phyloP scores from a whole-genome alignment of 2,113 vertebrate species.

The Caretta caretta region DNA sequence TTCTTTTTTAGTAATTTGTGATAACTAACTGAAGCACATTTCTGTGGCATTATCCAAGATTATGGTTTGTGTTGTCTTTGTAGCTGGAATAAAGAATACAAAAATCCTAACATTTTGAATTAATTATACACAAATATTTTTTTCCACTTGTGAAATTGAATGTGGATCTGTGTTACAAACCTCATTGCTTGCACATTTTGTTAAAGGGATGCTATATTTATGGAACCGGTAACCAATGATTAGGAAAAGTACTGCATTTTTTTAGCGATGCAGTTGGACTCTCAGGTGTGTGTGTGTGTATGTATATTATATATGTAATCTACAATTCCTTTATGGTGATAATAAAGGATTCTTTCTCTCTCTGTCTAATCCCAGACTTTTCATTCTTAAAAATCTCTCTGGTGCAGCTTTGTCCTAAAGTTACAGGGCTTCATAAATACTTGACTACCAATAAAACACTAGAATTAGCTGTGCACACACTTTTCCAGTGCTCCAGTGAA shows the following conservation, averaged over 20 bases:
- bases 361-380: background rate
- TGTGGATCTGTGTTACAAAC: background rate
- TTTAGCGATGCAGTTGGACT: background rate
- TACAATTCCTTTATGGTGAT: background rate
- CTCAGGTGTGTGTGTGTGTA: background rate
- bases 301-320: background rate
- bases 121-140: background rate
- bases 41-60: background rate
- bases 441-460: background rate
- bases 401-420: background rate
- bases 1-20: background rate
- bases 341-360: background rate
- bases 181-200: background rate
- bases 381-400: background rate
- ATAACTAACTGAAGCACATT: background rate
- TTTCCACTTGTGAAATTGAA: fast-evolving
- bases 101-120: background rate
- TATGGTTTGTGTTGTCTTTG: background rate
- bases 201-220: background rate
- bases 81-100: background rate
- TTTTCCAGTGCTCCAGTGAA: background rate
- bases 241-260: background rate
- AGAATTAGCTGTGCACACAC: background rate
- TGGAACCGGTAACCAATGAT: background rate
- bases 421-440: background rate